Percentiles rank a stretch among this genome's conserved stretches.
Conservation (phyloP, 2,797 vertebrate species). For the Myotis pilosus region DNA sequence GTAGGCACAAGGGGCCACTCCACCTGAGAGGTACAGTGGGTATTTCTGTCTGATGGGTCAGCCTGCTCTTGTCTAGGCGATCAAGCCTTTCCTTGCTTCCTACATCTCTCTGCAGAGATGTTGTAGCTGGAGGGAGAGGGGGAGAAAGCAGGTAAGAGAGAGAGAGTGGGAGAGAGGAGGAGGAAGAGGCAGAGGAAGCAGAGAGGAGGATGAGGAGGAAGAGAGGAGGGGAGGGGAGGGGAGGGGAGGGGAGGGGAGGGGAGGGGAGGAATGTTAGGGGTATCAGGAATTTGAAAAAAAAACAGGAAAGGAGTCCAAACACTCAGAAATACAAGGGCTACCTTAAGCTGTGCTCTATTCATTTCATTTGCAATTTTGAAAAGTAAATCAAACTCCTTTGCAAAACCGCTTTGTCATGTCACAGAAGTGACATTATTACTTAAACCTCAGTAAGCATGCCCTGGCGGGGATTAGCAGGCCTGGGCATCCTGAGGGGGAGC, state of each 20-base stretch:
- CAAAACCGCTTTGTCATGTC: background rate
- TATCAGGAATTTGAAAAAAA: background rate
- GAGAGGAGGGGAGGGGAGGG: background rate
- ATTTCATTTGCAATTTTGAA: background rate
- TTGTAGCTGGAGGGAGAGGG: too few relatives aligned
- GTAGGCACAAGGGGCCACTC: fast-evolving
- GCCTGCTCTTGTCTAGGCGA: background rate
- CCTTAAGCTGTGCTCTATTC: background rate
- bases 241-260: background rate
- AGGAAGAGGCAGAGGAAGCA: background rate
- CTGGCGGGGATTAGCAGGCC: background rate
- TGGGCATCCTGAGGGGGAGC: too few relatives aligned
- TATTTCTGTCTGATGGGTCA: background rate
- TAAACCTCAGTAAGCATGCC: background rate
- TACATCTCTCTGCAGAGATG: background rate
- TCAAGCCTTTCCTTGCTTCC: background rate
- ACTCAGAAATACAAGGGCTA: background rate
- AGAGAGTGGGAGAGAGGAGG: background rate
- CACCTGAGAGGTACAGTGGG: too few relatives aligned
- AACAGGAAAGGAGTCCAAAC: background rate
- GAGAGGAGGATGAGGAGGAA: background rate
- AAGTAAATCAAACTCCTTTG: background rate
- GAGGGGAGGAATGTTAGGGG: background rate
- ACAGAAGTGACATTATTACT: background rate
- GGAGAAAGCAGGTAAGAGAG: background rate